Base-by-base conservation (phyloP, 2,888 invertebrate species). In the Gerris lacustris region DNA sequence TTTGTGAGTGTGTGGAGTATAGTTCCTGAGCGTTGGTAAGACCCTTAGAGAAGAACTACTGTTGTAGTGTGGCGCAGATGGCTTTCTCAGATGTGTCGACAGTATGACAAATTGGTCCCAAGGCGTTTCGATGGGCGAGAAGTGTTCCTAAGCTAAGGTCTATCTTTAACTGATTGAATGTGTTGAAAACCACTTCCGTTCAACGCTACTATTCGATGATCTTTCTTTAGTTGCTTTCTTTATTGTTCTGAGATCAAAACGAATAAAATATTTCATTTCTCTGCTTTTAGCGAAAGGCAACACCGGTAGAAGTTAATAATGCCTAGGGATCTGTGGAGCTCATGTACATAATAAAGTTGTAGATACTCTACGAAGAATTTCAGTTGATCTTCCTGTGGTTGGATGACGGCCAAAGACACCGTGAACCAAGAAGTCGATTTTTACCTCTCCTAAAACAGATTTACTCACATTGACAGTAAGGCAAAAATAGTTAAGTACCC, bases 291-390 rank as follows among this genome's bases (percentile, higher is more conserved):
- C 1, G 79, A 78, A 0, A 81, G 73, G n/a, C 77, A 80, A 6
- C 77, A 70, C 4, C 80, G 70, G 66, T 79, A 80, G 73, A 79
- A 79, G 71, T 79, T 80, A 0, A 79, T n/a, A 77, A 79, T 78
- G 0, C 79, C 79, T 0, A 80, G 66, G 72, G 79, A 79, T 6
- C 75, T 71, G 2, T 77, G 72, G 0, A 81, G 72, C 11, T 77
- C 72, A 44, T 76, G 76, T 0, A 77, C 76, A 0, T 76, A 78
- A 15, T 62, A 70, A 0, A 79, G 80, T 44, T 69, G 66, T 17
- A 70, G 66, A 47, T 68, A 71, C 0, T 77, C 66, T 17, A 9
- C 11, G 4, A 80, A 77, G 4, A 76, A n/a, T 77, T 43, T 77
- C 70, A 47, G 6, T 47, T 11, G 6, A 7, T 6, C 47, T 47